Conservation (phyloP, 2,888 invertebrate species). For the Tiliacea citrago region DNA sequence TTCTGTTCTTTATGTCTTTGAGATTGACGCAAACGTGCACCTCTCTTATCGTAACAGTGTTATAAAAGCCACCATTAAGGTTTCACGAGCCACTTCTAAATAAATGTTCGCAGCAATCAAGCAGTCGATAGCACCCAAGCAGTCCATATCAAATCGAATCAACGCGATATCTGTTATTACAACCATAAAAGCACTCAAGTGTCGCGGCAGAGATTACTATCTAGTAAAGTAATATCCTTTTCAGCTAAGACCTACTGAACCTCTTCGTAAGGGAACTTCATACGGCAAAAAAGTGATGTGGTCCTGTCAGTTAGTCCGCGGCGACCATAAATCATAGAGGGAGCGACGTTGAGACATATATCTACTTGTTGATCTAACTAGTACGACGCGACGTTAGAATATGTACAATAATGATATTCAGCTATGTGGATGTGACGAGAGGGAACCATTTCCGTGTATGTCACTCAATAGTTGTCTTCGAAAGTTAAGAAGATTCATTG, state of each 20-base stretch:
- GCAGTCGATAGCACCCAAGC: constrained; percentile 23
- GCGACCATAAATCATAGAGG: constrained; percentile 77
- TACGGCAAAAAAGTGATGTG: constrained; percentile 73
- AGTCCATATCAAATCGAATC: constrained; percentile 54
- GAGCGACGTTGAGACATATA: constrained; percentile 66
- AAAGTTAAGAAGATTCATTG: constrained; percentile 18
- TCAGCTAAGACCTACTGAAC: constrained; percentile 73
- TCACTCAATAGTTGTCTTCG: constrained; percentile 42
- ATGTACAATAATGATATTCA: constrained; percentile 56
- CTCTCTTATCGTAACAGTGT: constrained; percentile 41
- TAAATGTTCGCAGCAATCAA: constrained; percentile 46
- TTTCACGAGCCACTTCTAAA: constrained; percentile 45
- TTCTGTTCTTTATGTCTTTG: constrained; percentile 6
- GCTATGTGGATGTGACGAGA: constrained; percentile 31
- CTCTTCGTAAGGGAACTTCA: constrained; percentile 69
- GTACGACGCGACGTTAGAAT: constrained; percentile 34
- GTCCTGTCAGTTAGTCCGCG: constrained; percentile 69
- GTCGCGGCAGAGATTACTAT: constrained; percentile 78
- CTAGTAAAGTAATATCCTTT: constrained; percentile 85
- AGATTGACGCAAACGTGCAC: constrained; percentile 25
- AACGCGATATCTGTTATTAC: constrained; percentile 56
- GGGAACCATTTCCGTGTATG: constrained; percentile 48
- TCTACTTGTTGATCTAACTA: constrained; percentile 77
- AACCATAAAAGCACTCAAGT: constrained; percentile 68
- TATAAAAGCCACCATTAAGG: constrained; percentile 42